These are phyloP conservation scores for Ctenopoma kingsleyae DNA, from an alignment of 2,797 vertebrate species.

Conservation along the genomic window DNA sequence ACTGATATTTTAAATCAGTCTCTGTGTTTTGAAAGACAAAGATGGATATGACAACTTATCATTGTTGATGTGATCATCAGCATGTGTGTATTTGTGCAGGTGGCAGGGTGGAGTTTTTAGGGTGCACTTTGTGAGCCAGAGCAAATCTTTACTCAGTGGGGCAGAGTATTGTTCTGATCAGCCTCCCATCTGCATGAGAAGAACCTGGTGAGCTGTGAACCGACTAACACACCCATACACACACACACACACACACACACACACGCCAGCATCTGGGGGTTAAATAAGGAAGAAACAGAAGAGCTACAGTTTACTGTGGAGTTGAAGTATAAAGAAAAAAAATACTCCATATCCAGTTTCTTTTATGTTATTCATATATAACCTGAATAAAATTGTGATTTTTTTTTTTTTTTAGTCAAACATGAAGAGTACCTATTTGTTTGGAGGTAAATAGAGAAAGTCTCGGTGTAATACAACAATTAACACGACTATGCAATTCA, in stretches of 20 bases:
- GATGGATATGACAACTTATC: background rate
- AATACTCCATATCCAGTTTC: conserved; percentile 14
- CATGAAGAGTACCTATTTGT: too few species aligned
- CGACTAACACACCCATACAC: conserved; percentile 21
- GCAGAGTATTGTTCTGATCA: conserved; percentile 38
- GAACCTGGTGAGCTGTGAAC: conserved; percentile 40
- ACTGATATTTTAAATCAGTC: background rate
- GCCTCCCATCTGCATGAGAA: conserved; percentile 48
- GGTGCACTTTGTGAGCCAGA: background rate
- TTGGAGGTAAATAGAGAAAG: background rate
- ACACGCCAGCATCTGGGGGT: conserved; percentile 13
- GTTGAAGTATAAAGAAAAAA: conserved; percentile 9
- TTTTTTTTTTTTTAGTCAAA: conserved; percentile 8
- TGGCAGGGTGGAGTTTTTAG: background rate
- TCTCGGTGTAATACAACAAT: background rate
- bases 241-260: conserved; percentile 13
- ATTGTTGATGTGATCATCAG: conserved; percentile 8
- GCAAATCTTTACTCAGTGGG: conserved; percentile 41
- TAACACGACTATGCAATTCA: conserved; percentile 7
- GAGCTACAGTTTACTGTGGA: conserved; percentile 42
- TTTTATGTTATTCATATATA: conserved; percentile 5
- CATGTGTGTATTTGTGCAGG: conserved; percentile 4
- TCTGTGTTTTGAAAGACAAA: background rate
- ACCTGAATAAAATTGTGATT: conserved; percentile 21
- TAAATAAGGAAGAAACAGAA: conserved; percentile 39